Base-by-base conservation (phyloP, 2,888 invertebrate genomes). In the Aporophyla lueneburgensis region DNA sequence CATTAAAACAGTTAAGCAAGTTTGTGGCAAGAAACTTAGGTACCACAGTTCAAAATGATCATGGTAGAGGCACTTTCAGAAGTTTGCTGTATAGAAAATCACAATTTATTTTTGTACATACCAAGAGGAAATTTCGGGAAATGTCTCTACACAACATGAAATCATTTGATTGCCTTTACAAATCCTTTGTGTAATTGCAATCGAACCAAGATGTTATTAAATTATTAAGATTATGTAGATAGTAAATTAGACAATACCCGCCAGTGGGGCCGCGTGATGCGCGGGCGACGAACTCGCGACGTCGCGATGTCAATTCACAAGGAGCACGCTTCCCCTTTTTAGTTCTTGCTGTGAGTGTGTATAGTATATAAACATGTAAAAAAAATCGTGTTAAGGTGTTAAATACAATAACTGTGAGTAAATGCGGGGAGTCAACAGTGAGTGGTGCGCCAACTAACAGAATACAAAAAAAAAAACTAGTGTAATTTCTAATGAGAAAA, bases 401-500 rank as follows among this genome's bases (percentile, higher is more conserved):
- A 92, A 94, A 94, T 94, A 94, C 94, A 94, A 93, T 94, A 93
- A 93, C 91, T 91, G 93, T 93, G 93, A 92, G 90, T 87, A 87
- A 89, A 88, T 87, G 91, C 91, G 88, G 95, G 95, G 96, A 96
- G 96, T 89, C 95, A 94, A 95, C 96, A 95, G 96, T 93, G 94
- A 89, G 84, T 83, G 88, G 85, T 91, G 93, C 94, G 94, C 91
- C 91, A 91, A 90, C 89, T 86, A 92, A 91, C 90, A 93, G 90
- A 94, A 88, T 89, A 92, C 92, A 93, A 95, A 95, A 56, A 56
- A n/a, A 63, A 67, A 67, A 67, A 93, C 93, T 97, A 97, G 97
- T 93, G 96, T 97, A 97, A 97, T 97, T 97, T 97, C 96, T 97
- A 97, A 96, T 92, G 93, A 96, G 92, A 96, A 95, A 51, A 96